Conservation (phyloP, 2,797 vertebrate genomes). For the Muscicapa comitata region DNA sequence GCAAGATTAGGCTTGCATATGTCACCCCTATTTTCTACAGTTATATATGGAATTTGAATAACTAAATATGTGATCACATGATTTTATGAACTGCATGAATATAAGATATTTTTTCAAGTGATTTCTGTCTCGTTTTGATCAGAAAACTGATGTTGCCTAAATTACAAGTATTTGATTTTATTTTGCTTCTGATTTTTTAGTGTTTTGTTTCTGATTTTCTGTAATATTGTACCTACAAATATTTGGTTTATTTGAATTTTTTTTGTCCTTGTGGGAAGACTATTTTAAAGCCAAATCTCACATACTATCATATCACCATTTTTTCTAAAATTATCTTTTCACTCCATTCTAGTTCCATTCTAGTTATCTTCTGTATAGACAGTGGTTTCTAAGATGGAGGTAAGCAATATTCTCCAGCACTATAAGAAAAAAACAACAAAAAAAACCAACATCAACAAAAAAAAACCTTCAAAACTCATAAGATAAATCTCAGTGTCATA, state of each 20-base stretch:
- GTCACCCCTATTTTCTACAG: neutral
- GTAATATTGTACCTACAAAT: neutral
- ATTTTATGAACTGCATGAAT: neutral
- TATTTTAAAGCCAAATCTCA: neutral
- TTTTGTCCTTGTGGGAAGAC: neutral
- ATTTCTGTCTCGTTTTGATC: neutral
- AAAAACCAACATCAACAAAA: neutral
- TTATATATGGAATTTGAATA: neutral
- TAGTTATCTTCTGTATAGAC: neutral
- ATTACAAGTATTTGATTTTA: neutral
- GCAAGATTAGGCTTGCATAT: neutral
- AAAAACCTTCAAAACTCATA: neutral
- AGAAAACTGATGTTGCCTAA: neutral
- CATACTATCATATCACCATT: neutral
- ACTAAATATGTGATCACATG: neutral
- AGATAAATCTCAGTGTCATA: neutral
- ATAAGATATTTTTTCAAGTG: neutral
- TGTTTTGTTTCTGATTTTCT: neutral
- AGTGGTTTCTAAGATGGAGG: neutral
- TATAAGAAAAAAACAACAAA: neutral
- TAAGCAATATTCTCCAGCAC: neutral
- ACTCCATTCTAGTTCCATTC: neutral
- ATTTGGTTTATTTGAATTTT: neutral
- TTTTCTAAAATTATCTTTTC: neutral
- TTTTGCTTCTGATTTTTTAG: neutral